Base-by-base conservation (phyloP, 30 jellyfish, hydroid and myxozoan species). In the Chrysaora quinquecirrha region DNA sequence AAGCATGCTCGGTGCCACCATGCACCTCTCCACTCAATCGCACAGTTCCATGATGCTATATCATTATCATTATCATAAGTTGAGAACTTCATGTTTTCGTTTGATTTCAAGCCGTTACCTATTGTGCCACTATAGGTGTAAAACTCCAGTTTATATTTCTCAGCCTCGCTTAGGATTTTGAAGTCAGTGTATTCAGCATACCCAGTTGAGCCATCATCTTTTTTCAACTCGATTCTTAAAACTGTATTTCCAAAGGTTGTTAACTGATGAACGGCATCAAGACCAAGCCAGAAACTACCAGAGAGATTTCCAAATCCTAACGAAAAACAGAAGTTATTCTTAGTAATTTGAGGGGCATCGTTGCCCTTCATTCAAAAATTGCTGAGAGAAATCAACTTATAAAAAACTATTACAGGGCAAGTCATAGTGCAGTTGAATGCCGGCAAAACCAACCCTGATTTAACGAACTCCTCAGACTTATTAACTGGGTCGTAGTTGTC, bases 1-100 rank as follows among this genome's bases (percentile, higher is more conserved):
- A 76, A 76, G 52, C 88, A 76, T 19, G 14, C 34, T 2, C 35
- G 0, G 71, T 76, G 48, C 88, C 88, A 76, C 88, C 88, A 76
- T 12, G 71, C 79, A 1, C 88, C 88, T 34, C 61, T 64, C 68
- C 58, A 62, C 24, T 4, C 3, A 0, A 4, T 32, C 9, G 88
- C 79, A 48, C 88, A 76, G 78, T 60, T 76, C 4, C 19, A 33
- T 30, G 30, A 10, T 16, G 20, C 52, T 30, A 10, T 35, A 64
- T 76, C 88, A 20, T 76, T 76, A 63, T 76, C 88, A 2, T 62
- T 32, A 60, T 76, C 88, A 22, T 20, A 4, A 30, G 88, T 61
- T 14, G 88, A 76, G 72, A 76, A 76, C 48, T 20, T 22, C 63
- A 1, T 24, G 0, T 30, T 70, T 0, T 4, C 30, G 16, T 22